Base-by-base conservation (phyloP, 2,797 vertebrate species). In the Petrocephalus sullivani region DNA sequence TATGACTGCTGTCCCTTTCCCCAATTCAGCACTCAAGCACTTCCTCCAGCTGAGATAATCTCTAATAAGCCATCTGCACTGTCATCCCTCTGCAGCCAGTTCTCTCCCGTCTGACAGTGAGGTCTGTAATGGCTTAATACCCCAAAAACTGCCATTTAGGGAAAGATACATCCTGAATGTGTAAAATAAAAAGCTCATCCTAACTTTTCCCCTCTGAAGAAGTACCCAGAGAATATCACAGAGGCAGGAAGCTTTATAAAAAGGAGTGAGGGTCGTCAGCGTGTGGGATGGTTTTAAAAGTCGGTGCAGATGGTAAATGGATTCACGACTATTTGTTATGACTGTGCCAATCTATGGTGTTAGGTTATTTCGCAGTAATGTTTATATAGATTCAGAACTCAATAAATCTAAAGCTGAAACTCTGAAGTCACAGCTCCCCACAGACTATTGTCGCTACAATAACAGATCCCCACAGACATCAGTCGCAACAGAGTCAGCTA, bases 41-140 rank as follows among this genome's bases (percentile, higher is more conserved):
- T 89, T 91, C 92, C 92, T 94, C 96, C 96, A 92, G 95, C 95
- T 93, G 96, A 87, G 96, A 95, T 95, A 96, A 96, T 96, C 96
- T 96, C 95, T 60, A 93, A 92, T 95, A 94, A 95, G 95, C 96
- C 97, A 97, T 96, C 96, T 97, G 96, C 23, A 88, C 92, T 87
- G 90, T 91, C 89, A 51, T 91, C 91, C 92, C 92, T 88, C 61
- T 46, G 21, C 92, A 83, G 85, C 67, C 0, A 10, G 56, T 53
- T 8, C 67, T 51, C 86, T 57, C 67, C 23, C 75, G 56, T 54
- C 67, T 67, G n/a, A 49, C 85, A 5, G 51, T 28, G 57, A 5
- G 49, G 41, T 21, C 78, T 78, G 51, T 85, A 89, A 89, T 71
- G 82, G 78, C 81, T 89, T 87, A 87, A 87, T 87, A 87, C 41